A percentile compares a stretch with the other conserved stretches of the same genome.
These are phyloP conservation scores for Atta colombica DNA, from an alignment of 1,140 invertebrate genomes.

Conservation along the genomic window DNA sequence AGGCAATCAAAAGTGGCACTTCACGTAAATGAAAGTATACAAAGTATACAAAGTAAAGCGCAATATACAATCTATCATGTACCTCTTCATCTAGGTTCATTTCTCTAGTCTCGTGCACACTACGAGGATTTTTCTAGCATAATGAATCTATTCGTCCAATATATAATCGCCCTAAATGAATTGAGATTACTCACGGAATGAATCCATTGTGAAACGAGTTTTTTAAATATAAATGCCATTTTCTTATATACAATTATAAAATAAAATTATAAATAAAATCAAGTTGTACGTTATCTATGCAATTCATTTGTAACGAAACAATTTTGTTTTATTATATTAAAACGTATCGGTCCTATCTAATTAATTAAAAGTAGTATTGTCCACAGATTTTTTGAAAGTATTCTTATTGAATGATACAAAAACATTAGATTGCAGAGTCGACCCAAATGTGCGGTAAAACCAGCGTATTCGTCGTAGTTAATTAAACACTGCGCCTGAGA, in stretches of 20 bases:
- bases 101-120: background rate
- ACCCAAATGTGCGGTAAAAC: background rate
- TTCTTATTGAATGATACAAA: background rate
- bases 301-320: background rate
- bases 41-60: background rate
- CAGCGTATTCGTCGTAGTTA: slow-evolving; percentile 7
- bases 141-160: slow-evolving; percentile 38
- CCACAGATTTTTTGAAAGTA: background rate
- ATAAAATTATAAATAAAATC: background rate
- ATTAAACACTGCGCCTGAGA: slow-evolving; percentile 36
- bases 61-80: slow-evolving; percentile 39
- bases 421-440: background rate
- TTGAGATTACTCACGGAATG: background rate
- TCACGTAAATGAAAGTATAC: slow-evolving; percentile 15
- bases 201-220: background rate
- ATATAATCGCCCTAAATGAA: slow-evolving; percentile 12
- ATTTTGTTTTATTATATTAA: background rate
- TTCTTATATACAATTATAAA: background rate
- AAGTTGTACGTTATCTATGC: background rate
- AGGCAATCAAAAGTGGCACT: background rate
- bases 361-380: slow-evolving; percentile 40
- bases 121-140: slow-evolving; percentile 10
- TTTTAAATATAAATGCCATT: background rate
- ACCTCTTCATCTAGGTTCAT: slow-evolving; percentile 6
- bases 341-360: background rate